Conservation (phyloP, 2,113 vertebrate species). For the Monarcha castaneiventris region DNA sequence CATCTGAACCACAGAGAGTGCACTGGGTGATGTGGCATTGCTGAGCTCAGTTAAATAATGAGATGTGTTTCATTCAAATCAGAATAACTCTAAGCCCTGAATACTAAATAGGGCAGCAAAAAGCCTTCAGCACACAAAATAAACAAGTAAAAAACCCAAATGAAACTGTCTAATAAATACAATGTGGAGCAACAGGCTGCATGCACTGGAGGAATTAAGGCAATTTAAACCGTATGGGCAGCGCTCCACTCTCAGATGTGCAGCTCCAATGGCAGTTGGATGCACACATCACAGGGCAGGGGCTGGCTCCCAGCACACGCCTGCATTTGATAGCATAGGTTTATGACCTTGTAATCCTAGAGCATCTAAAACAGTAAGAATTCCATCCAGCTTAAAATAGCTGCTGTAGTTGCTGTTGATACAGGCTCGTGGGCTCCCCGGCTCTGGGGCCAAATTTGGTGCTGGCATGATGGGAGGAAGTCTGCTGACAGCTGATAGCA, state of each 20-base stretch:
- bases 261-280: not conserved
- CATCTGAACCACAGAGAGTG: not conserved
- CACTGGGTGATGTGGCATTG: conserved; percentile 23
- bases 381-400: conserved; percentile 39
- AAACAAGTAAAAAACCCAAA: conserved; percentile 41
- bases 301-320: not conserved
- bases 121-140: conserved; percentile 49
- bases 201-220: conserved; percentile 57
- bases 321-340: conserved; percentile 30
- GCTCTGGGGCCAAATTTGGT: conserved; percentile 35
- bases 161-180: conserved; percentile 58
- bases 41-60: conserved; percentile 41
- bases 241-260: conserved; percentile 20
- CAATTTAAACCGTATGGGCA: conserved; percentile 51
- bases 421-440: not conserved
- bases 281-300: not conserved
- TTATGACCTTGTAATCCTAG: conserved; percentile 50
- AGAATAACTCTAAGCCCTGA: conserved; percentile 7
- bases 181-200: conserved; percentile 50
- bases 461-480: conserved; percentile 14
- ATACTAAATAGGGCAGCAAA: conserved; percentile 53
- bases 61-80: conserved; percentile 44
- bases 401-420: conserved; percentile 6
- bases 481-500: conserved; percentile 35
- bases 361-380: not conserved